These are phyloP conservation scores for Astreopora myriophthalma DNA, from an alignment of 64 coral and sea anemone genomes.

Conservation along the genomic window DNA sequence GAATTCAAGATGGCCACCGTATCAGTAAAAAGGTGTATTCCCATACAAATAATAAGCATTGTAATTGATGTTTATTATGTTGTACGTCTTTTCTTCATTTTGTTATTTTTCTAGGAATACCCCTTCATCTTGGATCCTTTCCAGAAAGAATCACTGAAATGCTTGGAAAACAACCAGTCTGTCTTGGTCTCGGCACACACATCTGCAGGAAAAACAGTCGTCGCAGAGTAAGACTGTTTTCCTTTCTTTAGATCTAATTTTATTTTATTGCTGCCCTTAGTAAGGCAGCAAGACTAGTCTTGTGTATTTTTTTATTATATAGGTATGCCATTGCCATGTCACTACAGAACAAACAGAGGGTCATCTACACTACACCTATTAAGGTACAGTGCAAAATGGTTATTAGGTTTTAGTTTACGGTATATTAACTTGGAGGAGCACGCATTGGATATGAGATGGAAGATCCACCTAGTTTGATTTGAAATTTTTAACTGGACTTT, in stretches of 20 bases:
- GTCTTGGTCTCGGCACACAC: slow-evolving; percentile 96
- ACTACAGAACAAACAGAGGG: slow-evolving; percentile 92
- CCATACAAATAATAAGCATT: no score
- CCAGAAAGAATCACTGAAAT: slow-evolving; percentile 96
- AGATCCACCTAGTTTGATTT: no score
- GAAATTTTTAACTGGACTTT: no score
- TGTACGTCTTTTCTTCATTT: neutral
- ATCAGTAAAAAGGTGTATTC: no score
- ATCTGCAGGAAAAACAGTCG: slow-evolving; percentile 96
- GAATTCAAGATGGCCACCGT: no score
- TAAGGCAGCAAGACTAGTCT: no score
- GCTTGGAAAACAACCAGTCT: slow-evolving; percentile 96
- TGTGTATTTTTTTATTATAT: neutral
- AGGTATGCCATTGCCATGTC: slow-evolving; percentile 99
- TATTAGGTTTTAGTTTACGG: no score
- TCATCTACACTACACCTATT: slow-evolving; percentile 98
- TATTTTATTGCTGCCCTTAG: neutral
- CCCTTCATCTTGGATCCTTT: slow-evolving; percentile 99
- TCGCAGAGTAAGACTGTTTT: slow-evolving; percentile 84
- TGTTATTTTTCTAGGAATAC: slow-evolving; percentile 77
- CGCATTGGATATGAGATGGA: no score
- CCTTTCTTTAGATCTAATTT: neutral
- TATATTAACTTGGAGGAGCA: no score
- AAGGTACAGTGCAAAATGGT: slow-evolving; percentile 63
- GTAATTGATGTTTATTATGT: no score